These are phyloP conservation scores for Abscondita cerata DNA, from an alignment of 2,888 invertebrate genomes.

Conservation along the genomic window DNA sequence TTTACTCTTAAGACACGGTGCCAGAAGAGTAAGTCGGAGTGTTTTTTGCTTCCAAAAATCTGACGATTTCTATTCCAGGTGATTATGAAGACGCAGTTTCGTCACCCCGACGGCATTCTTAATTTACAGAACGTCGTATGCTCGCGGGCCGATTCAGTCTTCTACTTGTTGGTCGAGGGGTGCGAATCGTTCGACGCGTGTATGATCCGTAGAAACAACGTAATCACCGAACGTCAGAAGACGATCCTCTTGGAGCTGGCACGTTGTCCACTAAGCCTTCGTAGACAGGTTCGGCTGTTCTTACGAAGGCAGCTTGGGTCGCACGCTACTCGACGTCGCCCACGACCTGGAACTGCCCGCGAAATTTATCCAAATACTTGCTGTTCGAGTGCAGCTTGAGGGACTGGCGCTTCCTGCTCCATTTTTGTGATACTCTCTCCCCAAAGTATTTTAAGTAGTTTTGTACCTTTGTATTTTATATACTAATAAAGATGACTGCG, in stretches of 20 bases:
- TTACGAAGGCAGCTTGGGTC: constrained; percentile 60
- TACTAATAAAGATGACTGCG: constrained; percentile 16
- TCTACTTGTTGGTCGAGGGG: constrained; percentile 73
- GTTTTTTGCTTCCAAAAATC: too few species aligned
- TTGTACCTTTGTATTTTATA: constrained; percentile 38
- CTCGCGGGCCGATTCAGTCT: constrained; percentile 67
- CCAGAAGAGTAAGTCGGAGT: constrained; percentile 72
- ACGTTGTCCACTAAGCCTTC: constrained; percentile 70
- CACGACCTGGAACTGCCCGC: constrained; percentile 69
- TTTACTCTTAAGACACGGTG: constrained; percentile 77
- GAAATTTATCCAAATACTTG: constrained; percentile 70
- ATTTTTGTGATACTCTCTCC: too few species aligned
- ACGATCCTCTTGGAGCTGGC: constrained; percentile 70
- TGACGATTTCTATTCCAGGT: constrained; percentile 61
- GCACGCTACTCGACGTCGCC: constrained; percentile 64
- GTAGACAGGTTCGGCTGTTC: constrained; percentile 69
- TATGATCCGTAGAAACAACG: constrained; percentile 77
- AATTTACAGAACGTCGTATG: constrained; percentile 74
- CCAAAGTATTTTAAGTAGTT: constrained; percentile 23
- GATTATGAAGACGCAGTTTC: constrained; percentile 82
- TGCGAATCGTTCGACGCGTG: constrained; percentile 80
- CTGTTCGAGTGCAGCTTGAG: constrained; percentile 72
- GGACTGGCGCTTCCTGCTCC: too few species aligned
- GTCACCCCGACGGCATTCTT: constrained; percentile 83
- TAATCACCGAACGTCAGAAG: constrained; percentile 71